phyloP scores from a whole-genome alignment of 2,888 invertebrate genomes.

The Fissipunctia ypsillon region DNA sequence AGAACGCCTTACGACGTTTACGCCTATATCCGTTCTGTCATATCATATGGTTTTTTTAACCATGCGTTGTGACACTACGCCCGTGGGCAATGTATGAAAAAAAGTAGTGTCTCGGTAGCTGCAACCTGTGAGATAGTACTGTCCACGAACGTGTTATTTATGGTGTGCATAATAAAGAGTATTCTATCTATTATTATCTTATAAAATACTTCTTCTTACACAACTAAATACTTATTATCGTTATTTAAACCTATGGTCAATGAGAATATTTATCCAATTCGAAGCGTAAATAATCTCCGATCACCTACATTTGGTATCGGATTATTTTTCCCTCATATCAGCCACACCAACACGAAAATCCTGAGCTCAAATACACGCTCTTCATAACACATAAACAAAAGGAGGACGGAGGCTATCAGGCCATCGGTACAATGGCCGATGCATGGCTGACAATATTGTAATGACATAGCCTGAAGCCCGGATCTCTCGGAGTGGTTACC shows the following conservation, averaged over 20 bases:
- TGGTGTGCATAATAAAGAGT: no score
- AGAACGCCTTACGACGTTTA: no score
- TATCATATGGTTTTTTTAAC: no score
- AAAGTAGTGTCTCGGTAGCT: no score
- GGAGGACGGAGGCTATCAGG: constrained; percentile 50
- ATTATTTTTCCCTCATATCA: not conserved
- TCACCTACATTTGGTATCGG: not conserved
- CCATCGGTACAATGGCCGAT: constrained; percentile 61
- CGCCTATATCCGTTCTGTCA: no score
- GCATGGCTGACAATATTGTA: constrained; percentile 74
- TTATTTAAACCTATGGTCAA: constrained; percentile 14
- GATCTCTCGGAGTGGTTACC: constrained; percentile 57
- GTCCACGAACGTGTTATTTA: no score
- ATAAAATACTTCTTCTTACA: not conserved
- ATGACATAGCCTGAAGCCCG: constrained; percentile 67
- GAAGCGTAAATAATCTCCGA: not conserved
- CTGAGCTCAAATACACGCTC: constrained; percentile 10
- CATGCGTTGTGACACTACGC: no score
- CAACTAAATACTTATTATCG: not conserved
- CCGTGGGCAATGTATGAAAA: no score
- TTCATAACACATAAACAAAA: constrained; percentile 40
- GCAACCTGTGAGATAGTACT: no score
- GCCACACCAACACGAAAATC: not conserved
- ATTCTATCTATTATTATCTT: no score
- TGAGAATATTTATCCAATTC: constrained; percentile 12